Evolutionary conservation across 2,888 invertebrate species (phyloP), one percentile per base, ranked within the genome.

Genomic region (Plebejus melissa): DNA sequence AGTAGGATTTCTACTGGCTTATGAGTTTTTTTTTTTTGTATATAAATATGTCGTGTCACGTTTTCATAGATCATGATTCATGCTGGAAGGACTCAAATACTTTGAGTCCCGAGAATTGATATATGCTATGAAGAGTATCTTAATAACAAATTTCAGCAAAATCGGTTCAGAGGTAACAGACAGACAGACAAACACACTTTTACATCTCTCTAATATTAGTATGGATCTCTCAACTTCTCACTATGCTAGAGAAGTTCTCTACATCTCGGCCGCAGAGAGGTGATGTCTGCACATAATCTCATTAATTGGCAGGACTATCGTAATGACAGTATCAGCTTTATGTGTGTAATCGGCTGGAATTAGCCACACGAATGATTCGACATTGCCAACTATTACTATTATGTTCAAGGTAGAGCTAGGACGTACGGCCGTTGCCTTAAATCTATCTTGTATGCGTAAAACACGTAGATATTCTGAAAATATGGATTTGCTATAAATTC

Each of bases 301-400:
- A 65, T 65, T 65, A 65, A 65, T 65, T 65, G 65, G 36, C 65
- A 65, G 32, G 36, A 65, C 65, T 65, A 65, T 65, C 32, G 13
- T 65, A 36, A 65, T 65, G 65, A 65, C 32, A 65, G 36, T 65
- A 65, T 65, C 65, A 65, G 65, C 32, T 32, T 65, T 65, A 65
- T 65, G 65, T 65, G 65, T 65, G 65, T 65, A 65, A 65, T 65
- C 65, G 65, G 32, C 32, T 65, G 65, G 65, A 65, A 65, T 65
- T 36, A 65, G 32, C 32, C 65, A 65, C 32, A 65, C 65, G 13
- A 65, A 65, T 65, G 65, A 65, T 65, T 65, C 13, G 65, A 65
- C 13, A 65, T 65, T 65, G 65, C 16, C 13, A 65, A 65, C 65
- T 65, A 65, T 65, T 32, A 65, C 65, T 60, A 28, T 28, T 28